A percentile compares a stretch with the other conserved stretches of the same genome.
Conservation (phyloP, 2,113 vertebrate species). For the Alouatta palliata region DNA sequence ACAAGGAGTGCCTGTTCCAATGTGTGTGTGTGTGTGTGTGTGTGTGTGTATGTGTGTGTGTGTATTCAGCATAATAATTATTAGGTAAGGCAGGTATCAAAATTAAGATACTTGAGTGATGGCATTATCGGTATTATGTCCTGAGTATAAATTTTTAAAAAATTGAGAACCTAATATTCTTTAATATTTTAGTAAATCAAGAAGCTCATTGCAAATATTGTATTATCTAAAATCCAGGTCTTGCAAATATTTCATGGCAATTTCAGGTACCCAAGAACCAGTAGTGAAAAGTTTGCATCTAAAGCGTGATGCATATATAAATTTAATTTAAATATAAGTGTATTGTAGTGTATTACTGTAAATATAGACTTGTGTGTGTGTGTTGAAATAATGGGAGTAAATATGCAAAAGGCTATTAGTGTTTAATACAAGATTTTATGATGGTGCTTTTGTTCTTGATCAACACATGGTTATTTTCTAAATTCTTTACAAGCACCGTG, state of each 20-base stretch:
- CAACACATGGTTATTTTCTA: not conserved
- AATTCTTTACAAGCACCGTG: not conserved
- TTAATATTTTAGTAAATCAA: not conserved
- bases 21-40: constrained; percentile 2
- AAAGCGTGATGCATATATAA: not conserved
- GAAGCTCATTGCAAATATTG: constrained; percentile 15
- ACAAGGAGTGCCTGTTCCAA: not conserved
- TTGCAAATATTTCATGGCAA: not conserved
- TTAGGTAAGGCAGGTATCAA: not conserved
- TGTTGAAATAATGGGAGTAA: constrained; percentile 3
- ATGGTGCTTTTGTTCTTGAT: not conserved
- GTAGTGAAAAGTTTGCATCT: constrained; percentile 32
- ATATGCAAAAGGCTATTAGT: not conserved
- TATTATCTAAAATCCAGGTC: constrained; percentile 16
- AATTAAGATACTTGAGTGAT: constrained; percentile 9
- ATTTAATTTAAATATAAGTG: constrained; percentile 30
- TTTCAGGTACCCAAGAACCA: constrained; percentile 19
- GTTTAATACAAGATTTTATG: not conserved
- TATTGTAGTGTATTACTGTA: not conserved
- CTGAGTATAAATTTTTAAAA: not conserved
- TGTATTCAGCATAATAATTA: not conserved
- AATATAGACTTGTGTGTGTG: not conserved
- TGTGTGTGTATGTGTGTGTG: not conserved
- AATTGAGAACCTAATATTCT: constrained; percentile 1
- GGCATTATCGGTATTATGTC: not conserved